Percentiles rank a stretch among this genome's conserved stretches.
phyloP scores from a whole-genome alignment of 2,888 invertebrate genomes.

The Eupithecia subfuscata region DNA sequence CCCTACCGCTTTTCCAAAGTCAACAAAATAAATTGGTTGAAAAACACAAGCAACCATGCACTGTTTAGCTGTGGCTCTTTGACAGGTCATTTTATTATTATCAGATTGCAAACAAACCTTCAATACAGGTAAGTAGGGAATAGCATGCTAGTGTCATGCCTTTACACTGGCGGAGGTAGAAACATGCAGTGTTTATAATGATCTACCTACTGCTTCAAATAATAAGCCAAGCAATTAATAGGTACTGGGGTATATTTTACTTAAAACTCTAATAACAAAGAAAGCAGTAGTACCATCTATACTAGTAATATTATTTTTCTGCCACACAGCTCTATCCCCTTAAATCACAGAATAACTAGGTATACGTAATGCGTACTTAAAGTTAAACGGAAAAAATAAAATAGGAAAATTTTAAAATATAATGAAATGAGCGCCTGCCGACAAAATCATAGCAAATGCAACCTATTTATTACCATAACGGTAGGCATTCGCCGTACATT shows the following conservation, averaged over 20 bases:
- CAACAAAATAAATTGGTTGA: slow-evolving; percentile 65
- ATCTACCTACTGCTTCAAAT: background rate
- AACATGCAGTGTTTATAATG: slow-evolving; percentile 8
- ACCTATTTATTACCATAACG: background rate
- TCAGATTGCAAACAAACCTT: slow-evolving; percentile 49
- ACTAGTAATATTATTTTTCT: background rate
- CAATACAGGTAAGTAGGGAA: slow-evolving; percentile 31
- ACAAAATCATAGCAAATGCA: slow-evolving; percentile 17
- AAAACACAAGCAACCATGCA: slow-evolving; percentile 54
- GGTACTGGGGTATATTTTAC: background rate
- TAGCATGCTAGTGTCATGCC: slow-evolving; percentile 38
- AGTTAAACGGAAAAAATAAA: background rate
- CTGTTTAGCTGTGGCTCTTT: slow-evolving; percentile 41
- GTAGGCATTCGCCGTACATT: slow-evolving; percentile 8
- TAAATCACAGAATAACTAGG: too few relatives aligned
- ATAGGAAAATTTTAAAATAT: background rate
- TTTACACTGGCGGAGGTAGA: slow-evolving; percentile 10
- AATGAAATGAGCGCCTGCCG: background rate
- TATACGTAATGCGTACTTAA: background rate
- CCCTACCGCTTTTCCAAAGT: slow-evolving; percentile 43
- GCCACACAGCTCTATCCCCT: background rate
- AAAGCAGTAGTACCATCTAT: background rate
- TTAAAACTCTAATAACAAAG: background rate
- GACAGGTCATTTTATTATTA: slow-evolving; percentile 47
- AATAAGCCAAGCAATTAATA: background rate